A percentile compares a stretch with the other conserved stretches of the same genome.
These are phyloP conservation scores for Cotesia congregata DNA, from an alignment of 2,888 invertebrate species.

Conservation along the genomic window DNA sequence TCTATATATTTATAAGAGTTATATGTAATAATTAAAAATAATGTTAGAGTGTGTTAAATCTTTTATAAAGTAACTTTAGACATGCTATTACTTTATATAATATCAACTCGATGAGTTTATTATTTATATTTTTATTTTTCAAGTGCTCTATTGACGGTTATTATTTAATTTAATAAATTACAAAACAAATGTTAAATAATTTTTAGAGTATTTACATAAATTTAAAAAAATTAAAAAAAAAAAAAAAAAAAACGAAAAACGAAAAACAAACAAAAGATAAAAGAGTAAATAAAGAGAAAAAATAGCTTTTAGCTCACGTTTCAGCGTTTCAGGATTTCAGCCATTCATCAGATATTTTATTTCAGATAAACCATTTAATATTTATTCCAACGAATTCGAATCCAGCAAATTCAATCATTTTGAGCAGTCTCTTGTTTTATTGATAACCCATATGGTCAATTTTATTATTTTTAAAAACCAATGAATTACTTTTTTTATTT, in stretches of 20 bases:
- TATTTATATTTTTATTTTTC: neutral
- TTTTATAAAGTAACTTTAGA: conserved; percentile 19
- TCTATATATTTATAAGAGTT: neutral
- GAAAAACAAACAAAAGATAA: too few species aligned
- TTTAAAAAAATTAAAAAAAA: too few species aligned
- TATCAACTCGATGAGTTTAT: conserved; percentile 5
- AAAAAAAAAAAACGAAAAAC: too few species aligned
- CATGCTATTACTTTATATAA: conserved; percentile 4
- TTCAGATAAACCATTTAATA: neutral
- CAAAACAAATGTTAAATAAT: too few species aligned
- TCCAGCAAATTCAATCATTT: neutral
- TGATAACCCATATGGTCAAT: neutral
- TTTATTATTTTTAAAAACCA: neutral
- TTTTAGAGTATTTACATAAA: too few species aligned
- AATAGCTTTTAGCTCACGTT: neutral
- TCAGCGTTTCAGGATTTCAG: neutral
- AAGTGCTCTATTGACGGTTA: neutral
- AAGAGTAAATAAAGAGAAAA: neutral
- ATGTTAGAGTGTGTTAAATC: conserved; percentile 14
- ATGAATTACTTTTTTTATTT: neutral
- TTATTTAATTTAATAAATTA: neutral
- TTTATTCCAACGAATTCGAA: neutral
- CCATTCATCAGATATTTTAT: neutral
- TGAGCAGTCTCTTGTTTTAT: neutral
- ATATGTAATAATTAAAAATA: conserved; percentile 48